Base-by-base conservation (phyloP, 2,113 vertebrate species). In the Carassius auratus region DNA sequence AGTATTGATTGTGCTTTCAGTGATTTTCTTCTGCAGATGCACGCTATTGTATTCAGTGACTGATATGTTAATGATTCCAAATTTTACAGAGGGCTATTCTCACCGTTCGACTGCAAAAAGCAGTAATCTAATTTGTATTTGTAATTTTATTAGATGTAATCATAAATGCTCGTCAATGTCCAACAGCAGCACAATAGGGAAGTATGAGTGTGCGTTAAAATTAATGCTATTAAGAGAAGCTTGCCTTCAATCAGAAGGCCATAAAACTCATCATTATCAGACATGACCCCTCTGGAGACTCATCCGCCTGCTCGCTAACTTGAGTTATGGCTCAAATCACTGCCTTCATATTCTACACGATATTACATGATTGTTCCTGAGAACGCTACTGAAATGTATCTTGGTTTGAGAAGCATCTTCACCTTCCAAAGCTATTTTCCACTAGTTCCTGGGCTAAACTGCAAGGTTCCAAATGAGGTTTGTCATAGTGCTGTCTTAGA, bases 251-350 rank as follows among this genome's bases (percentile, higher is more conserved):
- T 87, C 78, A 69, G 45, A 57, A 33, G 52, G 69, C 75, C 77
- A 84, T 81, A 81, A 84, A 86, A 86, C 85, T 86, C 19, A 81
- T 84, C 73, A 86, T 87, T 71, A 83, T 64, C 23, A 36, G 52
- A 33, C 84, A 76, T 73, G 26, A 66, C 10, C 52, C 71, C 82
- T 81, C 87, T 68, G 17, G 86, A 48, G 87, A 52, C n/a, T 30
- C 69, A 36, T 85, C 76, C 17, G 10, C 30, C 30, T 6, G 84
- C 50, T 89, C 77, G 69, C 64, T 81, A 76, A 81, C 15, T 69
- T 77, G 87, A 88, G 83, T 90, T 86, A 88, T 89, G 79, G 78
- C 61, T 85, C 45, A 90, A 89, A 89, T 90, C 86, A 86, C 68
- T n/a, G 52, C 81, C 71, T 84, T 84, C 80, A 73, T 85, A 85